These are phyloP conservation scores for Geopemphigus sp. DNA, from an alignment of 1,140 invertebrate genomes.

Conservation along the genomic window DNA sequence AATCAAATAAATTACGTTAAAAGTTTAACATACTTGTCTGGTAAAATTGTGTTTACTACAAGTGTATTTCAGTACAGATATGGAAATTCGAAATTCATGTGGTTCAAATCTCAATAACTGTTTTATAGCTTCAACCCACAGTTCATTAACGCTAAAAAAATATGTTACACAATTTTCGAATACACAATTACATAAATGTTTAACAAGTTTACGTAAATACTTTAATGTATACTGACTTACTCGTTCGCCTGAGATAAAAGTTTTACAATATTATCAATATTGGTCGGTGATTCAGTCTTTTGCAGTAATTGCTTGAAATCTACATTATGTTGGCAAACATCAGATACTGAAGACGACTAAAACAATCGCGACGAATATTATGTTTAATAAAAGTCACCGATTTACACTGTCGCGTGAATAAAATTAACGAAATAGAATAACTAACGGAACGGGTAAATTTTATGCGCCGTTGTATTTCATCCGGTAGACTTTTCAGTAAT, in stretches of 20 bases:
- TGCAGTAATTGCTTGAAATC: constrained; percentile 6
- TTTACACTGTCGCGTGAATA: neutral
- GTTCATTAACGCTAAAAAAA: constrained; percentile 17
- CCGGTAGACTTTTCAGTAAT: constrained; percentile 39
- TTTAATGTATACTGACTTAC: constrained; percentile 9
- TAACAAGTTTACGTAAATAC: neutral
- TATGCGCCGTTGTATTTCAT: constrained; percentile 30
- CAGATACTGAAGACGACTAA: constrained; percentile 22
- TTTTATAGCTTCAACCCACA: constrained; percentile 21
- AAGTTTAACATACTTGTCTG: neutral
- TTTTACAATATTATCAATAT: constrained; percentile 38
- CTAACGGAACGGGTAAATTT: constrained; percentile 25
- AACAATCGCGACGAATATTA: neutral
- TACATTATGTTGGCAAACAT: neutral
- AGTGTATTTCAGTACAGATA: constrained; percentile 24
- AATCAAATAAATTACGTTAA: neutral
- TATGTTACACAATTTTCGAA: no score
- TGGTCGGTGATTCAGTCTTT: constrained; percentile 13
- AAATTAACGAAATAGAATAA: neutral
- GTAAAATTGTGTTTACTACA: constrained; percentile 40
- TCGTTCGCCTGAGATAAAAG: constrained; percentile 8
- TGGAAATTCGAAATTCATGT: constrained; percentile 6
- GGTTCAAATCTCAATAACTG: constrained; percentile 17
- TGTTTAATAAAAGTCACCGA: neutral
- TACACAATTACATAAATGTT: no score